phyloP scores from a whole-genome alignment of 2,797 vertebrate genomes.

The Florisuga fusca region DNA sequence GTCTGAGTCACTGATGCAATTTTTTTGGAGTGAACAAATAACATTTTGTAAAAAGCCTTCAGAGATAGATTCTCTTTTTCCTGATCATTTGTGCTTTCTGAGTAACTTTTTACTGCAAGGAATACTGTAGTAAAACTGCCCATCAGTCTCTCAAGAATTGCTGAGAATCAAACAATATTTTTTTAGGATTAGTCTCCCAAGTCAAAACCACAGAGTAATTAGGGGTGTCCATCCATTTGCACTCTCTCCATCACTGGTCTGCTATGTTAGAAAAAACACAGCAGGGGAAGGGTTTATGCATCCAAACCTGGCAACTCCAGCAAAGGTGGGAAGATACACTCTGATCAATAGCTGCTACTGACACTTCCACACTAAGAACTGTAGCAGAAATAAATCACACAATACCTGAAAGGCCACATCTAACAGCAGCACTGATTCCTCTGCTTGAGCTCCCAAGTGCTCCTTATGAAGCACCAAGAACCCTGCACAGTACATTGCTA shows the following conservation, averaged over 20 bases:
- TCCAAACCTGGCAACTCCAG: background rate
- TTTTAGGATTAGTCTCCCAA: background rate
- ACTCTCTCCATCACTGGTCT: background rate
- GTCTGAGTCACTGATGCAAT: background rate
- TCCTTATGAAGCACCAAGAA: background rate
- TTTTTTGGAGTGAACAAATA: background rate
- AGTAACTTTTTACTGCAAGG: background rate
- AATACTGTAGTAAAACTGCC: background rate
- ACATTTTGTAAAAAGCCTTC: background rate
- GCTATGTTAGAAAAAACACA: background rate
- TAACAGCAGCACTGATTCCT: background rate
- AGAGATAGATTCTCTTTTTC: background rate
- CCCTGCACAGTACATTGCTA: accelerated
- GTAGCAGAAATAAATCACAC: background rate
- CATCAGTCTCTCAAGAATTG: background rate
- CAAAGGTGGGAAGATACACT: background rate
- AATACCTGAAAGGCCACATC: background rate
- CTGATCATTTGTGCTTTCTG: background rate
- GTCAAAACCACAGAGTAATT: background rate
- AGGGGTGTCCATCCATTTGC: no score
- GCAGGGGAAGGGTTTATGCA: background rate
- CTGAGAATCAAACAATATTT: background rate
- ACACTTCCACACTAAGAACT: background rate
- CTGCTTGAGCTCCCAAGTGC: background rate
- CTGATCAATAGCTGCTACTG: background rate